These are phyloP conservation scores for Imbricaverruca yamaguchii DNA, from an alignment of 2,888 invertebrate genomes.

Conservation along the genomic window DNA sequence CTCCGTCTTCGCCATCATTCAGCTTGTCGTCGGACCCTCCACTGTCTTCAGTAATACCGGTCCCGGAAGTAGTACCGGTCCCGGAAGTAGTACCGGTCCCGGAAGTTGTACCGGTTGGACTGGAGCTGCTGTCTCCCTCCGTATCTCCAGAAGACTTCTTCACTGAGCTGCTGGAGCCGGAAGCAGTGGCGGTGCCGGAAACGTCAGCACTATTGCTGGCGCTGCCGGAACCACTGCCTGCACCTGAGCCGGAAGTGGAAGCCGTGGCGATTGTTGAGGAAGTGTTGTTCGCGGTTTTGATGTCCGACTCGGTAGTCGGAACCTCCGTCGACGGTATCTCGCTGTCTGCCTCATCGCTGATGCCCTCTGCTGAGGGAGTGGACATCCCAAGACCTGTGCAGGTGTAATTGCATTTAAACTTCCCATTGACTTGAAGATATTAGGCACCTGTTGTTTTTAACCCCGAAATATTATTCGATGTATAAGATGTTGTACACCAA, in stretches of 20 bases:
- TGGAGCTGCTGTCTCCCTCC: background rate
- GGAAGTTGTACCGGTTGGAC: background rate
- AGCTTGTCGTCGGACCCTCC: background rate
- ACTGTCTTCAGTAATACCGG: background rate
- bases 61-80: no score
- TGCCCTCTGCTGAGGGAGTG: background rate
- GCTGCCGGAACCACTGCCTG: background rate
- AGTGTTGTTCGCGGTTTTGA: background rate
- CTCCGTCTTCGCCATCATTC: background rate
- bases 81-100: background rate
- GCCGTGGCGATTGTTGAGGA: background rate
- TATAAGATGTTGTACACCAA: no score
- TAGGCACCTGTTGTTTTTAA: no score
- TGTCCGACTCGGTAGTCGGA: background rate
- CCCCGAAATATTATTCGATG: no score
- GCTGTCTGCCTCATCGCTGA: background rate
- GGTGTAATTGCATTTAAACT: no score
- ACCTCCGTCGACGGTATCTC: background rate
- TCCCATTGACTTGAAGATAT: no score
- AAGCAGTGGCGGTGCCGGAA: background rate
- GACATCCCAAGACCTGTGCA: background rate
- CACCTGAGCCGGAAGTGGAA: background rate
- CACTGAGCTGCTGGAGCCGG: conserved; percentile 5
- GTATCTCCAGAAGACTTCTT: background rate
- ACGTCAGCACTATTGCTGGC: background rate